These are phyloP conservation scores for Danio rerio DNA, from an alignment of 2,113 vertebrate species.

Conservation along the genomic window GRCz12tu NC_133193.1:47987001-47987500, in stretches of 20 bases:
- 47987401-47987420: conserved; percentile 33
- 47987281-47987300: conserved; percentile 28
- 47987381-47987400: conserved; percentile 29
- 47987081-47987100: conserved; percentile 13
- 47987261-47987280: conserved; percentile 35
- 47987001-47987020: too few relatives aligned
- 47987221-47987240: conserved; percentile 57
- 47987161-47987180: conserved; percentile 65
- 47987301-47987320: conserved; percentile 39
- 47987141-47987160: conserved; percentile 64
- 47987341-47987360: conserved; percentile 41
- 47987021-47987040: too few relatives aligned
- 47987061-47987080: conserved; percentile 8
- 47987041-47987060: too few relatives aligned
- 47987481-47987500: conserved; percentile 35
- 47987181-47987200: conserved; percentile 59
- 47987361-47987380: conserved; percentile 43
- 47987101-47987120: neutral
- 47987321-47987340: conserved; percentile 31
- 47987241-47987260: conserved; percentile 1
- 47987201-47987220: conserved; percentile 21
- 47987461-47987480: neutral
- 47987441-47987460: conserved; percentile 5
- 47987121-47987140: conserved; percentile 52
- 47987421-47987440: conserved; percentile 12